phyloP scores from a whole-genome alignment of 1,140 invertebrate species.

The Aphis craccivora region DNA sequence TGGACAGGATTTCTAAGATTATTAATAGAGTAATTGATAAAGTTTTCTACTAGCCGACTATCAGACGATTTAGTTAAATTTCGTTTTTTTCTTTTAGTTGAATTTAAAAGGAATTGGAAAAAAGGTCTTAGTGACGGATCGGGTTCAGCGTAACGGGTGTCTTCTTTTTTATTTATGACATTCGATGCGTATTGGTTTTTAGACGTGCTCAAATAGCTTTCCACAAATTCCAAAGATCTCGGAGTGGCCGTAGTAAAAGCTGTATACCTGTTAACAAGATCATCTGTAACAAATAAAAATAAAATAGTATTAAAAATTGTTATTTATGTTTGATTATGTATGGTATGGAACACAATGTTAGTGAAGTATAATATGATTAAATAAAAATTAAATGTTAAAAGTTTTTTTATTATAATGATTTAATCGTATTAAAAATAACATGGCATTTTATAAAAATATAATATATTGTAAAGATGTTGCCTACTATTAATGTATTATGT shows the following conservation, averaged over 20 bases:
- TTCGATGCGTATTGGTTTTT: neutral
- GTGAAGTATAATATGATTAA: neutral
- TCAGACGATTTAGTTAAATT: neutral
- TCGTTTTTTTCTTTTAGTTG: conserved; percentile 49
- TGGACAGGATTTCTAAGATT: neutral
- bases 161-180: neutral
- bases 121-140: conserved; percentile 37
- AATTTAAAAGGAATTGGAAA: conserved; percentile 54
- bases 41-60: neutral
- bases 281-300: conserved; percentile 46
- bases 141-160: conserved; percentile 38
- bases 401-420: neutral
- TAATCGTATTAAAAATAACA: neutral
- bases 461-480: neutral
- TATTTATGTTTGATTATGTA: neutral
- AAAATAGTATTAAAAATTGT: neutral
- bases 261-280: conserved; percentile 46
- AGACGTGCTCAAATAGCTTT: conserved; percentile 29
- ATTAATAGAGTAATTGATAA: conserved; percentile 35
- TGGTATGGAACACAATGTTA: neutral
- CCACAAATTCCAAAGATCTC: conserved; percentile 12
- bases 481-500: neutral
- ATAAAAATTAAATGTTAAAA: neutral
- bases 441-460: neutral
- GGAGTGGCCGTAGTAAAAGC: conserved; percentile 10